phyloP scores from a whole-genome alignment of 1,140 invertebrate genomes.

The Hormaphis cornu region DNA sequence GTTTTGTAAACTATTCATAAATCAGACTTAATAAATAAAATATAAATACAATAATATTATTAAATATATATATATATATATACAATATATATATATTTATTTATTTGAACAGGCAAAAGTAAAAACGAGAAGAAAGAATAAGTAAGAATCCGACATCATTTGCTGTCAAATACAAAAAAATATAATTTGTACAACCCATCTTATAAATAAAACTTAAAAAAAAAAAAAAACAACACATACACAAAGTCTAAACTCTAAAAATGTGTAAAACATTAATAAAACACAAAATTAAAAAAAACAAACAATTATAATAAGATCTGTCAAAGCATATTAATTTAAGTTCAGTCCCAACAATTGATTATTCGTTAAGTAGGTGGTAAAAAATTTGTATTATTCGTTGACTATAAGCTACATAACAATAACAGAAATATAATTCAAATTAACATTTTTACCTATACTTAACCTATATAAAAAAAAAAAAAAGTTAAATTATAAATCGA shows the following conservation, averaged over 20 bases:
- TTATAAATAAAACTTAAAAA: background rate
- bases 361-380: conserved; percentile 27
- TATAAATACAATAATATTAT: no score
- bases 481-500: no score
- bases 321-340: conserved; percentile 9
- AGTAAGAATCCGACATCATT: conserved; percentile 7
- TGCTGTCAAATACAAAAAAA: background rate
- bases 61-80: no score
- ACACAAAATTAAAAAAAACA: conserved; percentile 4
- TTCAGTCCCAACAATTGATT: conserved; percentile 14
- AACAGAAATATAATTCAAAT: background rate
- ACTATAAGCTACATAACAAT: background rate
- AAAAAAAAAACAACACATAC: background rate
- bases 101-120: background rate
- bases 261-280: background rate
- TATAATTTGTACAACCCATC: conserved; percentile 4
- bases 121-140: conserved; percentile 13
- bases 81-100: no score
- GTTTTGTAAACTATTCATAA: no score
- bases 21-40: no score
- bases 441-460: no score
- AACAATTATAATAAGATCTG: conserved; percentile 28
- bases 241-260: background rate
- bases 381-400: conserved; percentile 18
- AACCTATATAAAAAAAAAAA: no score